Evolutionary conservation across 2,797 vertebrate species (phyloP).

Genomic region (Geotria australis): DNA sequence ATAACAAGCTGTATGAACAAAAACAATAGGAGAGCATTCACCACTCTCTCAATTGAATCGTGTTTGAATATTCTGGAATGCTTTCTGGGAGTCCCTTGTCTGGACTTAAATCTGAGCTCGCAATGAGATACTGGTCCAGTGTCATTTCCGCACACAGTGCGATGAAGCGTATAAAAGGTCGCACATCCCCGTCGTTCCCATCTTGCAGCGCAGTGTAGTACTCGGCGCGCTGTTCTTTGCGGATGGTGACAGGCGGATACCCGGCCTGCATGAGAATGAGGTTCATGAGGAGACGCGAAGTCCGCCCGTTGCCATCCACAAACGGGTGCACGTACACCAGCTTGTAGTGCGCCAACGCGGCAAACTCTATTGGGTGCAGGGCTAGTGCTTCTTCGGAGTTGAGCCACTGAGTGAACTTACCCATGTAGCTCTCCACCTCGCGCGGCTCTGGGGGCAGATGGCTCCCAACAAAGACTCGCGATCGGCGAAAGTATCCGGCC

Average conservation of each 20-base stretch:
- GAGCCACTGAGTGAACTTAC: constrained; percentile 69
- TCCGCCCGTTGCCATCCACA: constrained; percentile 67
- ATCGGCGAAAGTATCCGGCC: constrained; percentile 41
- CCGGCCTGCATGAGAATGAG: constrained; percentile 73
- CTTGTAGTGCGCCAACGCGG: constrained; percentile 73
- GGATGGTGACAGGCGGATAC: constrained; percentile 71
- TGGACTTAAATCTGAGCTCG: constrained; percentile 19
- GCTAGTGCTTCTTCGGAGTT: constrained; percentile 59
- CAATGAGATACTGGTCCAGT: constrained; percentile 61
- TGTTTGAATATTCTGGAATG: too few species aligned
- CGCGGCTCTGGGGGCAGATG: constrained; percentile 61
- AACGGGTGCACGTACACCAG: constrained; percentile 87
- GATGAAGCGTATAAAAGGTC: constrained; percentile 87
- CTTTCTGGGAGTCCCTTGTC: too few species aligned
- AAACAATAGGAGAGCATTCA: too few species aligned
- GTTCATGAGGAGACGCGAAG: constrained; percentile 74
- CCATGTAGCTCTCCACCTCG: constrained; percentile 55
- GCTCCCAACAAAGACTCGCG: constrained; percentile 56
- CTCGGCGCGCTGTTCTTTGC: constrained; percentile 65
- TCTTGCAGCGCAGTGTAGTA: constrained; percentile 54
- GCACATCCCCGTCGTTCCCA: constrained; percentile 69
- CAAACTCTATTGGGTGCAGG: constrained; percentile 71
- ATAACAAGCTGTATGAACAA: too few species aligned
- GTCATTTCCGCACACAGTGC: constrained; percentile 77
- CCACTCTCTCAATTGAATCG: too few species aligned